These are phyloP conservation scores for Nannobrachium achirus DNA, from an alignment of 2,113 vertebrate species.

Conservation along the genomic window DNA sequence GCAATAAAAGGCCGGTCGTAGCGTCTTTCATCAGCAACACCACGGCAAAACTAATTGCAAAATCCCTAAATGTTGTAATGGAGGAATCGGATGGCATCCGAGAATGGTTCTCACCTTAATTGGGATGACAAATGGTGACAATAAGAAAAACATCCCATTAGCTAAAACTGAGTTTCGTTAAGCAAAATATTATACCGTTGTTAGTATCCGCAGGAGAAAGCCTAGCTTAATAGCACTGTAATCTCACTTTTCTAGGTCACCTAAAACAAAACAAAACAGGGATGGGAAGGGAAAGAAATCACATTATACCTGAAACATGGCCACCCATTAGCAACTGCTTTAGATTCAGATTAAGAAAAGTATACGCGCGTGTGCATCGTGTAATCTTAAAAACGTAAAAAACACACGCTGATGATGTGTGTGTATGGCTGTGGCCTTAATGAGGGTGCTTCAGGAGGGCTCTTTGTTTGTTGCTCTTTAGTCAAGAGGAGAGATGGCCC, in stretches of 20 bases:
- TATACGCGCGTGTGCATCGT: constrained; percentile 18
- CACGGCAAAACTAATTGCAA: neutral
- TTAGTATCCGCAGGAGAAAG: constrained; percentile 43
- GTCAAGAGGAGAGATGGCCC: constrained; percentile 67
- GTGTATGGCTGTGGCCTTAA: constrained; percentile 74
- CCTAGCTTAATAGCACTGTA: constrained; percentile 54
- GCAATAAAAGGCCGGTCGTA: too few relatives aligned
- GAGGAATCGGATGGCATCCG: constrained; percentile 9
- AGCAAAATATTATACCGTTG: constrained; percentile 33
- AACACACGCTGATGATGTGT: constrained; percentile 45
- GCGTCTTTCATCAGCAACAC: too few relatives aligned
- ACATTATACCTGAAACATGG: constrained; percentile 54
- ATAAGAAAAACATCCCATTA: constrained; percentile 28
- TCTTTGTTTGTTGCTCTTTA: constrained; percentile 80
- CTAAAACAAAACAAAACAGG: constrained; percentile 25
- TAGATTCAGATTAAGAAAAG: constrained; percentile 62
- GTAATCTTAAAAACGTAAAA: constrained; percentile 58
- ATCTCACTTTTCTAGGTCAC: constrained; percentile 68
- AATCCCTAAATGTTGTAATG: constrained; percentile 12
- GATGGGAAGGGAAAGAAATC: constrained; percentile 33
- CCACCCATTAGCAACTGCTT: constrained; percentile 58
- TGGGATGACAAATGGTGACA: constrained; percentile 58
- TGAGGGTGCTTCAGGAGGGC: constrained; percentile 71
- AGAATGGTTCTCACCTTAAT: constrained; percentile 35
- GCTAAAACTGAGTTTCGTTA: constrained; percentile 28